phyloP scores from a whole-genome alignment of 2,797 vertebrate genomes.

The Phataginus tricuspis region DNA sequence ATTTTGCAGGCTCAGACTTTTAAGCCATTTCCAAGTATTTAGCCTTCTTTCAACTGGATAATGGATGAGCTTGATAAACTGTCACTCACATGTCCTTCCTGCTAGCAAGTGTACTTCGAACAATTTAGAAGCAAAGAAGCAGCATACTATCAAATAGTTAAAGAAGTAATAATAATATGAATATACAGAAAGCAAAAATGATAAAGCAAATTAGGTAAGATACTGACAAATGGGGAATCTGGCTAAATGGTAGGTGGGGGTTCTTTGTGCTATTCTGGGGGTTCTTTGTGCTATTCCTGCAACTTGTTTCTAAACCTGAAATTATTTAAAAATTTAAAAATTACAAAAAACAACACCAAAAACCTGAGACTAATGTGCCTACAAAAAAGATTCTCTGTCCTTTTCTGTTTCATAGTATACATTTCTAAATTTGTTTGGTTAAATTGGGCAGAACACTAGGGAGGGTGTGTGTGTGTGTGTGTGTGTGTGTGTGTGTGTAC shows the following conservation, averaged over 20 bases:
- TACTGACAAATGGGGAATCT: background rate
- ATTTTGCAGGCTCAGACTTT: background rate
- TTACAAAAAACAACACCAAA: background rate
- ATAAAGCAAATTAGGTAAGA: background rate
- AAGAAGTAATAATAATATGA: background rate
- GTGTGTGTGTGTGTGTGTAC: background rate
- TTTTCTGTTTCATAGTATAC: background rate
- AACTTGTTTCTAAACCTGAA: background rate
- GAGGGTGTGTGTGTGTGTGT: background rate
- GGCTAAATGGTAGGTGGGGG: background rate
- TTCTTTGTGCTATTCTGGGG: background rate
- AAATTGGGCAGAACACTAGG: background rate
- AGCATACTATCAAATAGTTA: background rate
- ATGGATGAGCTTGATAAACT: background rate
- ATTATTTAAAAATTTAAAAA: background rate
- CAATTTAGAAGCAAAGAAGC: background rate
- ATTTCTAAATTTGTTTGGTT: constrained; percentile 17
- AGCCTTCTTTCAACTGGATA: background rate
- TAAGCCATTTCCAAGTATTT: background rate
- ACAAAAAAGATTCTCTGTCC: background rate
- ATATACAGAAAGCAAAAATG: background rate
- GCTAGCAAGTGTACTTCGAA: background rate
- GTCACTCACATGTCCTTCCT: background rate
- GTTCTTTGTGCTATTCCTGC: background rate
- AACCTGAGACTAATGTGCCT: background rate